Evolutionary conservation across 2,797 vertebrate species (phyloP).

Genomic region (Falco biarmicus): DNA sequence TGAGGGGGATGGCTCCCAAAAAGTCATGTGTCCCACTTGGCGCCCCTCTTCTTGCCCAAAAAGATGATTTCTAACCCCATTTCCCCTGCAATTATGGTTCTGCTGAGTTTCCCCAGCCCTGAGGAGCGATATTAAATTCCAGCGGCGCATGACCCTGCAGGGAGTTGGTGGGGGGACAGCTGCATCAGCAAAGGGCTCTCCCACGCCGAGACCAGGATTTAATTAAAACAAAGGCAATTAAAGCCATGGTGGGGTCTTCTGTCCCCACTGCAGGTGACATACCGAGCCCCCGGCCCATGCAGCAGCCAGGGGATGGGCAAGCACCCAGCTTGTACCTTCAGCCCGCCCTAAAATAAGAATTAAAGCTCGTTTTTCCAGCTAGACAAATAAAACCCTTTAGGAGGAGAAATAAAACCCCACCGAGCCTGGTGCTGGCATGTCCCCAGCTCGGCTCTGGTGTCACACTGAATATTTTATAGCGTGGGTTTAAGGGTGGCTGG

Average conservation of each 20-base stretch:
- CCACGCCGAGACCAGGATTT: not conserved
- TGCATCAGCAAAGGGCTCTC: conserved; percentile 7
- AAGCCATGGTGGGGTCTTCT: not conserved
- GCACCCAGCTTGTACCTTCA: not conserved
- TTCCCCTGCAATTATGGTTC: fast-evolving
- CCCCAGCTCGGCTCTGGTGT: not conserved
- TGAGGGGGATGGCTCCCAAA: fast-evolving
- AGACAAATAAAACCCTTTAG: not conserved
- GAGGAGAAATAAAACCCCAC: not conserved
- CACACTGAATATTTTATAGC: not conserved
- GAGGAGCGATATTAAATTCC: not conserved
- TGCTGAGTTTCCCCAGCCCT: not conserved
- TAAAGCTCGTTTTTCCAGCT: not conserved
- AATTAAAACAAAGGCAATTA: not conserved
- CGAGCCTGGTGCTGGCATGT: not conserved
- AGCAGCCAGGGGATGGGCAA: not conserved
- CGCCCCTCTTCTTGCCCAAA: not conserved
- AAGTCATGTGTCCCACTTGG: fast-evolving
- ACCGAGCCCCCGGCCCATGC: not conserved
- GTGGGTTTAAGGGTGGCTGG: not conserved
- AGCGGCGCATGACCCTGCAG: not conserved
- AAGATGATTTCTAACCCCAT: not conserved
- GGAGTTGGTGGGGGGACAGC: conserved; percentile 19
- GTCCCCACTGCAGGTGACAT: not conserved
- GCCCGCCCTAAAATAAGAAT: too few relatives aligned